Evolutionary conservation across 1,140 invertebrate genomes (phyloP), one percentile per base, ranked within the genome.

Genomic region (Lycorma delicatula): DNA sequence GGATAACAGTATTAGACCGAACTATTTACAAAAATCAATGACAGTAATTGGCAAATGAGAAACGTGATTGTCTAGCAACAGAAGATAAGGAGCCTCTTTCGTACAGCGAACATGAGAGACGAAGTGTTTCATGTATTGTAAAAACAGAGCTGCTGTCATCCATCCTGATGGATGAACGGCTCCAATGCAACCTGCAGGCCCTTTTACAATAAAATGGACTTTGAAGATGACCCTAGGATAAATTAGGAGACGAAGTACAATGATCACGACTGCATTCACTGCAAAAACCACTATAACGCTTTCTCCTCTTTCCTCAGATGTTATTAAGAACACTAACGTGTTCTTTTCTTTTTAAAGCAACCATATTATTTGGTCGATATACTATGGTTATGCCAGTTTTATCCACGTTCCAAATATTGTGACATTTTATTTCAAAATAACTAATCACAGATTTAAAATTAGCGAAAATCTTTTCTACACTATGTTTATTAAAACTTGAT

Each of bases 351-450:
- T 60, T 70, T 12, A 38, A 57, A 16, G 69, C 71, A 29, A 75
- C n/a, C 31, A 75, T 62, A 64, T 68, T 67, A 54, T 56, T 58
- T 1, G 72, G 64, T 41, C 69, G 70, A 60, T 75, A 71, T 9
- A 76, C 74, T 22, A 72, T 75, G n/a, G 68, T 75, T 4, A 70
- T 65, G 1, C 65, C 71, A n/a, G 69, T 75, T 64, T 75, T 72
- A 61, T 74, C 72, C 18, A 72, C 41, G 59, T 76, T 75, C 58
- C 58, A 76, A 27, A 75, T 67, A 49, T 65, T 58, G 48, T 61
- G 7, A 16, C 59, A 31, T 56, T 57, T 26, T 48, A 69, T 64
- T 44, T 64, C 65, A 54, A 63, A 57, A 46, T 59, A 58, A 38
- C 65, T 62, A 23, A 68, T 59, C 5, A 72, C 62, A 20, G 47